Evolutionary conservation across 2,888 invertebrate genomes (phyloP).

Genomic region (Acanthacorydalis orientalis): DNA sequence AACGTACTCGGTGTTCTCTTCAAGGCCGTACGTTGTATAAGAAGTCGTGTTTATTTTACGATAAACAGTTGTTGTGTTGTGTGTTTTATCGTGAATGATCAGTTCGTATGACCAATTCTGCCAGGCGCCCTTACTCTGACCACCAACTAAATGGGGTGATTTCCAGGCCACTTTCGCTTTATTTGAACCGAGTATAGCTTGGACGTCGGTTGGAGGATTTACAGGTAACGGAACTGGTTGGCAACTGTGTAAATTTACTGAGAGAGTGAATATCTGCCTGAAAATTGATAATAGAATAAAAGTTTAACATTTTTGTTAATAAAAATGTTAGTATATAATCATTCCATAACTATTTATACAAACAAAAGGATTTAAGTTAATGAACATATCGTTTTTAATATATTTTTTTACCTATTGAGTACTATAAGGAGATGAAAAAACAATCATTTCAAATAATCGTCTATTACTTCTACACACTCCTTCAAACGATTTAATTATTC

Average conservation of each 20-base stretch:
- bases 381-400: no score
- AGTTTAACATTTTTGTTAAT: no score
- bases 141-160: slow-evolving; percentile 55
- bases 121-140: slow-evolving; percentile 53
- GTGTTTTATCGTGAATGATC: slow-evolving; percentile 38
- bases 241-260: slow-evolving; percentile 44
- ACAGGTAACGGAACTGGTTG: slow-evolving; percentile 69
- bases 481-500: no score
- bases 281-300: slow-evolving; percentile 17
- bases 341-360: no score
- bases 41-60: slow-evolving; percentile 39
- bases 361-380: no score
- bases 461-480: no score
- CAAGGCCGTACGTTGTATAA: slow-evolving; percentile 48
- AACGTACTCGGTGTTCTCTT: slow-evolving; percentile 57
- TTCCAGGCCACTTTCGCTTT: slow-evolving; percentile 70
- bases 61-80: slow-evolving; percentile 24
- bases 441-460: no score
- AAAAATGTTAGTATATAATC: no score
- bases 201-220: slow-evolving; percentile 60
- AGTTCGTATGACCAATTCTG: slow-evolving; percentile 67
- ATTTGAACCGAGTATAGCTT: slow-evolving; percentile 62
- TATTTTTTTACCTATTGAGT: no score
- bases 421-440: no score
- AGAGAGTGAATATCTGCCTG: slow-evolving; percentile 32